These are phyloP conservation scores for Datnioides undecimradiatus DNA, from an alignment of 2,113 vertebrate species.

Conservation along the genomic window DNA sequence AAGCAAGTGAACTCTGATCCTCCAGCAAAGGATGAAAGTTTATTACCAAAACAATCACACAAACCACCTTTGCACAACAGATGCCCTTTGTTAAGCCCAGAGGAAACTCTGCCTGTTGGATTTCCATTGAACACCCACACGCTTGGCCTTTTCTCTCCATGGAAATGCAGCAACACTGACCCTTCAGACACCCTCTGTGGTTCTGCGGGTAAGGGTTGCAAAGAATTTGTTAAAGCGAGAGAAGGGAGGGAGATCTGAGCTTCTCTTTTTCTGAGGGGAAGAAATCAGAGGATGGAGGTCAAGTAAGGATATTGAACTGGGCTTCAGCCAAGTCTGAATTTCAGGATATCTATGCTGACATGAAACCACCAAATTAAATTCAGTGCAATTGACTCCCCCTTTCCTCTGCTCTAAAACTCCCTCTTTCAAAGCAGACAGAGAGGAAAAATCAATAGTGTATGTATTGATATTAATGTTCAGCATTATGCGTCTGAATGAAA, in stretches of 20 bases:
- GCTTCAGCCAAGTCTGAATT: conserved; percentile 78
- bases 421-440: conserved; percentile 62
- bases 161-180: conserved; percentile 50
- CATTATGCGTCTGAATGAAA: conserved; percentile 81
- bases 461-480: conserved; percentile 83
- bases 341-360: conserved; percentile 82
- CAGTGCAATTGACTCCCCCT: conserved; percentile 76
- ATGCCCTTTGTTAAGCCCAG: conserved; percentile 56
- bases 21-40: conserved; percentile 43
- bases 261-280: conserved; percentile 58
- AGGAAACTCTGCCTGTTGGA: conserved; percentile 50
- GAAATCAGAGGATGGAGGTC: conserved; percentile 73
- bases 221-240: conserved; percentile 52
- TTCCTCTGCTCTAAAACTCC: conserved; percentile 60
- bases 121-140: conserved; percentile 69
- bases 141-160: conserved; percentile 61
- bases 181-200: conserved; percentile 58
- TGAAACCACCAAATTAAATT: conserved; percentile 84
- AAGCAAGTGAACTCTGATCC: conserved; percentile 42
- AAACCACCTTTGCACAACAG: conserved; percentile 48
- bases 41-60: conserved; percentile 66
- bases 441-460: conserved; percentile 81
- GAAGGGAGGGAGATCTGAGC: conserved; percentile 57
- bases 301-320: conserved; percentile 76
- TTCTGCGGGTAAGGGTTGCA: conserved; percentile 54